Percentiles rank a stretch among this genome's conserved stretches.
These are phyloP conservation scores for Lomographa bimaculata DNA, from an alignment of 2,888 invertebrate species.

Conservation along the genomic window DNA sequence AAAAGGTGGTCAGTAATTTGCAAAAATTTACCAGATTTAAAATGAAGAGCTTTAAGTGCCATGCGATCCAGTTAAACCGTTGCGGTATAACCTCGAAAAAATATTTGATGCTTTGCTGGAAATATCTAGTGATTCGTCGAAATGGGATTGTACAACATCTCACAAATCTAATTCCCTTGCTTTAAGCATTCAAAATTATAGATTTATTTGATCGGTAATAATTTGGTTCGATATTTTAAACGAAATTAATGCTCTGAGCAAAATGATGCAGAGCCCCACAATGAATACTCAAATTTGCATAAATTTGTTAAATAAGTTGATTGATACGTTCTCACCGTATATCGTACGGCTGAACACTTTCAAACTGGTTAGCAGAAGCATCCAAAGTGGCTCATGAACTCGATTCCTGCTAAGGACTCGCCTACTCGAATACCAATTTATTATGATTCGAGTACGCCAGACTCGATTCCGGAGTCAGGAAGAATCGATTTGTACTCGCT, in stretches of 20 bases:
- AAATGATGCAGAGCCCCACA: neutral
- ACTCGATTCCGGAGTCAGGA: too few species aligned
- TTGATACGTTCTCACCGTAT: neutral
- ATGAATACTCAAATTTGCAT: slow-evolving; percentile 1
- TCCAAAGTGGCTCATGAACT: neutral
- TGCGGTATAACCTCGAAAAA: slow-evolving; percentile 9
- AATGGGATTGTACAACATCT: slow-evolving; percentile 6
- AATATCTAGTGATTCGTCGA: slow-evolving; percentile 10
- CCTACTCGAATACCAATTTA: too few species aligned
- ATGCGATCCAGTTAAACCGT: slow-evolving; percentile 8
- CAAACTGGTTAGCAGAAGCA: neutral
- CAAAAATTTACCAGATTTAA: too few species aligned
- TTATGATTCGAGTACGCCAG: too few species aligned
- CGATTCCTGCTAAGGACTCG: too few species aligned
- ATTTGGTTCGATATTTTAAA: neutral
- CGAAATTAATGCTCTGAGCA: neutral
- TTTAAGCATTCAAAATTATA: neutral
- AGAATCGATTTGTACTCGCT: too few species aligned
- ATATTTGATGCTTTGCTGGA: slow-evolving; percentile 13
- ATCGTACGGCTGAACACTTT: neutral
- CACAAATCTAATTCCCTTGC: neutral
- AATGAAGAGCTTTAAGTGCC: slow-evolving; percentile 1
- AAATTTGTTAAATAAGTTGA: neutral
- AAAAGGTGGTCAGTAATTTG: too few species aligned
- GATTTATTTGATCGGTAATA: neutral